Evolutionary conservation across 2,797 vertebrate species (phyloP).

Genomic region (Euthynnus affinis): DNA sequence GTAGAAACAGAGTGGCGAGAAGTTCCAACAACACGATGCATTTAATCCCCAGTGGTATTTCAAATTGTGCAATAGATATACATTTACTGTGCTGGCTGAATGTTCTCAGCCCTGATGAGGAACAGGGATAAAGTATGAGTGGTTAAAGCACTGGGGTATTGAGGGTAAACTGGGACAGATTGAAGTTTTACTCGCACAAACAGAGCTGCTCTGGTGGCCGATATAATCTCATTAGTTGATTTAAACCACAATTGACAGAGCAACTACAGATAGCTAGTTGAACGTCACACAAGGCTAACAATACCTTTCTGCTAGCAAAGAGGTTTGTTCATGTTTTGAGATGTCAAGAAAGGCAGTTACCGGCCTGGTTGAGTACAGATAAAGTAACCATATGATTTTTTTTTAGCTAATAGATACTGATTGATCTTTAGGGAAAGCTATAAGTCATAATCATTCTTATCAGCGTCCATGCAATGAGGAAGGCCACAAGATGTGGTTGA

Average conservation of each 20-base stretch:
- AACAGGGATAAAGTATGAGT: conserved; percentile 28
- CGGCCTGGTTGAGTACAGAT: neutral
- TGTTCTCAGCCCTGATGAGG: conserved; percentile 20
- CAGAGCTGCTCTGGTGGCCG: conserved; percentile 24
- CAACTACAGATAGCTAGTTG: neutral
- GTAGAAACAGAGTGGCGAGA: conserved; percentile 52
- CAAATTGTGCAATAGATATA: conserved; percentile 56
- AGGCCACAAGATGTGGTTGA: neutral
- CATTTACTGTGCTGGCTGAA: conserved; percentile 27
- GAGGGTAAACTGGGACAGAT: conserved; percentile 24
- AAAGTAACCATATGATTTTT: neutral
- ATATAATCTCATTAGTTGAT: conserved; percentile 50
- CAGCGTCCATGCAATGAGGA: no score
- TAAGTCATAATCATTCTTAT: no score
- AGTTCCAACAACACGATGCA: conserved; percentile 40
- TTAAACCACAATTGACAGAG: conserved; percentile 13
- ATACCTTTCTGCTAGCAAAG: neutral
- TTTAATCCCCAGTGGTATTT: conserved; percentile 52
- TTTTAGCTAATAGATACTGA: neutral
- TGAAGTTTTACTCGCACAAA: conserved; percentile 22
- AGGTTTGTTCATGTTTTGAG: neutral
- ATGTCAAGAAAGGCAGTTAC: neutral
- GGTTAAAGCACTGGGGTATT: conserved; percentile 19
- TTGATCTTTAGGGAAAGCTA: no score
- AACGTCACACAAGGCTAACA: neutral